Evolutionary conservation across 2,797 vertebrate genomes (phyloP), one percentile per base, ranked within the genome.

Genomic region (Hoplostethus mediterraneus): DNA sequence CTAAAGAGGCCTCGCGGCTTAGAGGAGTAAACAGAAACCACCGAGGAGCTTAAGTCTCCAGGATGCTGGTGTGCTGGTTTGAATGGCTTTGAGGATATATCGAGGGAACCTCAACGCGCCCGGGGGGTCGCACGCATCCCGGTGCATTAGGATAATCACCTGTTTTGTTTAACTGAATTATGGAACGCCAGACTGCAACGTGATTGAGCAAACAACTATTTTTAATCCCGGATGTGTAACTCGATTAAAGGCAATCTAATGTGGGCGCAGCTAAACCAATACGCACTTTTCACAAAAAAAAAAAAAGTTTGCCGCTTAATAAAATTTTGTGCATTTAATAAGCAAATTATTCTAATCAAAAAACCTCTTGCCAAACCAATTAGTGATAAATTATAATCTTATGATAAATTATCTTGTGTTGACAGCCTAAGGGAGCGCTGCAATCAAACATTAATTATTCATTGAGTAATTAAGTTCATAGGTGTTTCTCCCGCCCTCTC

Each of bases 371-470:
- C 92, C 92, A 94, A 92, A 93, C 92, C 93, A 95, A 95, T 95
- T 95, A 95, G 92, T 90, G 88, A 92, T 95, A 90, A 94, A 94
- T 94, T 95, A 95, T 93, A 94, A 95, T 94, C 92, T 94, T 93
- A 92, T 94, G 93, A 94, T 94, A 95, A 94, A 95, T 90, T 89
- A 94, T 95, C 92, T 92, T 80, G 86, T 94, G 94, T 94, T 95
- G 94, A 95, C 94, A 94, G 92, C 94, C 90, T 84, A 81, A 87
- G 93, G 93, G 91, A 93, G 89, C 57, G 70, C 85, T 78, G 91
- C 93, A 95, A 94, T 95, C 94, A 94, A 92, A 94, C 93, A 94
- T 94, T 94, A 93, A 94, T 95, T 95, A 95, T 95, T 95, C 93
- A 94, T 90, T 87, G 87, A 87, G 93, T 94, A 95, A 95, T 95